Base-by-base conservation (phyloP, 2,113 vertebrate species). In the Pelobates fuscus region DNA sequence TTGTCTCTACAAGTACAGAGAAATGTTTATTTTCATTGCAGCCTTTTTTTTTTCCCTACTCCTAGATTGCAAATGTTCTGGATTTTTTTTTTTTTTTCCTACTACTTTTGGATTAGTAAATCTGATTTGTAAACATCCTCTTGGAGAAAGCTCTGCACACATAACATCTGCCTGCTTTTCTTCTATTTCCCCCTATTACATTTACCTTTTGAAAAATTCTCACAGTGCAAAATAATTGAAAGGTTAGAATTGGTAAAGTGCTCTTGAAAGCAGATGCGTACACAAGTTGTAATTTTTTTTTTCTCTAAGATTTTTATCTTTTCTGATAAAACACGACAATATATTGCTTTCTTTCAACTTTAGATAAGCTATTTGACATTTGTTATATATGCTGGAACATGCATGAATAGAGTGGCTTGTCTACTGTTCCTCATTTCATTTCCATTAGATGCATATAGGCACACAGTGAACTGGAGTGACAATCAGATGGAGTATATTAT, bases 11-110 rank as follows among this genome's bases (percentile, higher is more conserved):
- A 58, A 37, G 73, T 68, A 77, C 55, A 60, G 43, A 52, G 37
- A 77, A 24, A 49, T 77, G 54, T 68, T 68, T 68, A 61, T 77
- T 61, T 68, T 68, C 61, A 67, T 61, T 68, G n/a, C 58, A 49
- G 37, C 54, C 25, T 37, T 66, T 74, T 57, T 57, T 12, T 32
- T 32, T 49, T 14, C 15, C 14, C 69, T 63, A 24, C 27, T 63
- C 21, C 0, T 41, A 75, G 32, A 30, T 18, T 26, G 37, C 8
- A 59, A 58, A 59, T 18, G 6, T 21, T 58, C 32, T 49, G 65
- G 52, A 58, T 29, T 67, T 46, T 12, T 62, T 12, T 62, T 14
- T 20, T 29, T 27, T 10, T n/a, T n/a, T n/a, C n/a, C n/a, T n/a
- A n/a, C n/a, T n/a, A n/a, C 21, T 46, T 41, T 41, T 21, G 8